Percentiles rank a stretch among this genome's conserved stretches.
These are phyloP conservation scores for Coregonus clupeaformis DNA, from an alignment of 2,113 vertebrate genomes.

Conservation along the genomic window DNA sequence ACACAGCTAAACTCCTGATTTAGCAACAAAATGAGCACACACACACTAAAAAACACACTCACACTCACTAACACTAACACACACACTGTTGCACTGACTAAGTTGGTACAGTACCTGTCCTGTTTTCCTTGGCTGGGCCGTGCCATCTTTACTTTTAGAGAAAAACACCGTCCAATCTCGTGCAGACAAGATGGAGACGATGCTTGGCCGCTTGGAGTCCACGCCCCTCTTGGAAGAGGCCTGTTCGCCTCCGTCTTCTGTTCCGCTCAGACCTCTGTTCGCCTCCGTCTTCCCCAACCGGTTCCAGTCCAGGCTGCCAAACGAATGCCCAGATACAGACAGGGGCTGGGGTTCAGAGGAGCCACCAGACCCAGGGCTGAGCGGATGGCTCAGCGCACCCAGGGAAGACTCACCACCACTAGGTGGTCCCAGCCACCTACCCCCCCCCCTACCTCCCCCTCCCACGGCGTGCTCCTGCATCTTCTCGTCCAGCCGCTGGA, in stretches of 20 bases:
- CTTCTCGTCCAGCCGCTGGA: constrained; percentile 89
- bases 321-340: constrained; percentile 68
- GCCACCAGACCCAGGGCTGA: constrained; percentile 66
- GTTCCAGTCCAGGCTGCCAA: constrained; percentile 80
- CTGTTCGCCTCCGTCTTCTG: constrained; percentile 79
- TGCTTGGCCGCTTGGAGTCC: constrained; percentile 81
- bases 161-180: constrained; percentile 82
- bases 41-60: neutral
- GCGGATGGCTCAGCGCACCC: constrained; percentile 69
- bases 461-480: constrained; percentile 78
- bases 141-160: constrained; percentile 71
- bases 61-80: neutral
- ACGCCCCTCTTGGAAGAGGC: constrained; percentile 78
- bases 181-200: constrained; percentile 77
- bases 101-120: constrained; percentile 77
- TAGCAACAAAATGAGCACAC: neutral
- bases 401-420: constrained; percentile 77
- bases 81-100: neutral
- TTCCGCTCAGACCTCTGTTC: constrained; percentile 51
- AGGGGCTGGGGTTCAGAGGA: constrained; percentile 74
- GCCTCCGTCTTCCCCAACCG: constrained; percentile 52
- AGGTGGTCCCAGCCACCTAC: constrained; percentile 66
- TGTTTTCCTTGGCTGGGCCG: constrained; percentile 79
- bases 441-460: constrained; percentile 57
- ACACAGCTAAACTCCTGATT: too few relatives aligned